Percentiles rank a stretch among this genome's conserved stretches.
phyloP scores from a whole-genome alignment of 2,797 vertebrate species.

The Iguana delicatissima region DNA sequence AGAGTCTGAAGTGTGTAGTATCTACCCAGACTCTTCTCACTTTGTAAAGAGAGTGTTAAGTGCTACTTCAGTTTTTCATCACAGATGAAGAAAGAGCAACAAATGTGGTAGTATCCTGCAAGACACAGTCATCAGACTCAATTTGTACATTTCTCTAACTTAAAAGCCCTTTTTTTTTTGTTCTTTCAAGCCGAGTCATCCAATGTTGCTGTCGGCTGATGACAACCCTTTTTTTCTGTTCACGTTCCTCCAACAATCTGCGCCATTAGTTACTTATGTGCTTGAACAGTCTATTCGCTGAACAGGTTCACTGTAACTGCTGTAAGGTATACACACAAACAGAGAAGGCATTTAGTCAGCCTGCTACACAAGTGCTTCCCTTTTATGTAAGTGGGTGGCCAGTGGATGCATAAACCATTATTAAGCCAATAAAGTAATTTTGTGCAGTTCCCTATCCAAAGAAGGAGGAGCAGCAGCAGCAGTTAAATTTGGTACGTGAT shows the following conservation, averaged over 20 bases:
- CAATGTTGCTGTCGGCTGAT: constrained; percentile 5
- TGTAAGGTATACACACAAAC: constrained; percentile 11
- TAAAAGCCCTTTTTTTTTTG: constrained; percentile 55
- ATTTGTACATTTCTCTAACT: constrained; percentile 63
- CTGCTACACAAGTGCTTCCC: not conserved
- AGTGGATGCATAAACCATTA: not conserved
- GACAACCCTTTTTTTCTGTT: not conserved
- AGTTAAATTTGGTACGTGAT: not conserved
- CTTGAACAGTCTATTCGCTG: not conserved
- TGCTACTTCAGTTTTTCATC: constrained; percentile 16
- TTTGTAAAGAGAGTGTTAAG: not conserved
- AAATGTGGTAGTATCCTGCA: not conserved
- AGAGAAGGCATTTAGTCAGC: not conserved
- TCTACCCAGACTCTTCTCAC: not conserved
- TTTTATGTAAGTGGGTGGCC: not conserved
- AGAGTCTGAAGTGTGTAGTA: not conserved
- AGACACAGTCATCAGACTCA: constrained; percentile 55
- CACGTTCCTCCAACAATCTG: not conserved
- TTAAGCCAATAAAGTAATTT: not conserved
- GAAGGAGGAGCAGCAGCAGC: too few species aligned
- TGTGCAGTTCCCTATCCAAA: not conserved
- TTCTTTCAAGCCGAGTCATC: constrained; percentile 65
- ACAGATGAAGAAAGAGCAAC: not conserved
- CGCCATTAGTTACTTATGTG: not conserved
- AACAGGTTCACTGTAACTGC: not conserved